Evolutionary conservation across 2,113 vertebrate genomes (phyloP).

Genomic region (Mustelus asterias): DNA sequence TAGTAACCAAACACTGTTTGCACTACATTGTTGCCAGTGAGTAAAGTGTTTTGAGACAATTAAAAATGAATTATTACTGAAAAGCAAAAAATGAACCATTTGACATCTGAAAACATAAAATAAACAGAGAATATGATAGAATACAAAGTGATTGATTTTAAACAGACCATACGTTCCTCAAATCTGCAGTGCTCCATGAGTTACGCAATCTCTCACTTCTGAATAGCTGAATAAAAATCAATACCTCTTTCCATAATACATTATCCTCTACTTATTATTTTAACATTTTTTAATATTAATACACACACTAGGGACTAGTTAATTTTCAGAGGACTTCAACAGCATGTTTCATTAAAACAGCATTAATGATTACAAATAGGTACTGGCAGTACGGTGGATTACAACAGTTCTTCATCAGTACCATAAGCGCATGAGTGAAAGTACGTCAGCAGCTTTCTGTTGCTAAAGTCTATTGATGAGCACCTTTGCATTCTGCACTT

Average conservation of each 20-base stretch:
- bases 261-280: not conserved
- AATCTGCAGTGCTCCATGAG: not conserved
- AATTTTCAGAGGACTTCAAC: conserved; percentile 2
- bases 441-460: not conserved
- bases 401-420: not conserved
- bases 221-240: conserved; percentile 7
- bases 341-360: not conserved
- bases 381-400: not conserved
- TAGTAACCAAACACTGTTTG: not conserved
- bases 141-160: not conserved
- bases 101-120: not conserved
- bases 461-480: not conserved
- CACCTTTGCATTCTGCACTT: not conserved
- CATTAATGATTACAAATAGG: not conserved
- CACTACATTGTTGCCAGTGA: not conserved
- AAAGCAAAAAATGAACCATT: not conserved
- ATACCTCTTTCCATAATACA: not conserved
- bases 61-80: not conserved
- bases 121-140: not conserved
- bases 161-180: not conserved
- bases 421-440: conserved; percentile 2
- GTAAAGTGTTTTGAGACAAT: not conserved
- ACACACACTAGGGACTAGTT: not conserved
- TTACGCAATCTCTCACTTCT: conserved; percentile 6
- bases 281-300: not conserved